Evolutionary conservation across 2,113 vertebrate species (phyloP).

Genomic region (Stigmatopora nigra): DNA sequence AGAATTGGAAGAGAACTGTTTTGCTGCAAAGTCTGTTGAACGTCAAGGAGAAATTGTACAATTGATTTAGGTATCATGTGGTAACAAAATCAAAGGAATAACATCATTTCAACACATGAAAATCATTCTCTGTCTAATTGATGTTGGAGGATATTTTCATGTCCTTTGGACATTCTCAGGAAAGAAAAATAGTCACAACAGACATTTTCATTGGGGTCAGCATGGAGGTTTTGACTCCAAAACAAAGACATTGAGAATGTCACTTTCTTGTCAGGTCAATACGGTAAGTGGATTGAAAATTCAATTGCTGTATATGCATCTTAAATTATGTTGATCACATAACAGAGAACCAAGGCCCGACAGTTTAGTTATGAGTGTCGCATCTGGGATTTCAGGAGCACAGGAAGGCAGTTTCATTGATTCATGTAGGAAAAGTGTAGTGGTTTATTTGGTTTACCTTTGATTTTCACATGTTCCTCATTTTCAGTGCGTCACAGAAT

Average conservation of each 20-base stretch:
- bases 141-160: too few relatives aligned
- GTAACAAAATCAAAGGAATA: too few relatives aligned
- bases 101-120: too few relatives aligned
- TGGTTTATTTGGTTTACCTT: not conserved
- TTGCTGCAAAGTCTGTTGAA: not conserved
- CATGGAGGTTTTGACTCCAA: not conserved
- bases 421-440: conserved; percentile 6
- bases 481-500: not conserved
- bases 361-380: conserved; percentile 15
- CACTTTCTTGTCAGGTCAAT: not conserved
- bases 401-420: conserved; percentile 4
- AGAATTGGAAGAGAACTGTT: not conserved
- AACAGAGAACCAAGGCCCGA: not conserved
- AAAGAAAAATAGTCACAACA: too few relatives aligned
- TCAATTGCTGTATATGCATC: not conserved
- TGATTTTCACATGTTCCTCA: not conserved
- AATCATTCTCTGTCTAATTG: too few relatives aligned
- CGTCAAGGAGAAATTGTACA: not conserved
- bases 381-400: not conserved
- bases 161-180: too few relatives aligned
- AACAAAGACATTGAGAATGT: not conserved
- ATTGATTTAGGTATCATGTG: not conserved
- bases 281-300: not conserved
- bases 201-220: too few relatives aligned
- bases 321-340: conserved; percentile 12